A percentile compares a stretch with the other conserved stretches of the same genome.
Evolutionary conservation across 2,888 invertebrate genomes (phyloP).

Genomic region (Drosophila dives): DNA sequence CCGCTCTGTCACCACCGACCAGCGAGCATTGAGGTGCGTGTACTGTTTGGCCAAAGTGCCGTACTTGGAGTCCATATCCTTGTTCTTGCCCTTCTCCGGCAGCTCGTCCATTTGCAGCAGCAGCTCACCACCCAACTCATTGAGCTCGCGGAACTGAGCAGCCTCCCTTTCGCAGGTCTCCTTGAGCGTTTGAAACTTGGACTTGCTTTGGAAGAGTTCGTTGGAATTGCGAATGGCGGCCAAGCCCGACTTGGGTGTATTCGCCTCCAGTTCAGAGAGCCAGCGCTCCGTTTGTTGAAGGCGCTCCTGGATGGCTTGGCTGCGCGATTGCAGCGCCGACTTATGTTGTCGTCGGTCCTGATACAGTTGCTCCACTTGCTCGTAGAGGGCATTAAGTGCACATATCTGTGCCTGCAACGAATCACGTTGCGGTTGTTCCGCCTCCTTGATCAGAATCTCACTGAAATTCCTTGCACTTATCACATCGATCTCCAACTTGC

Average conservation of each 20-base stretch:
- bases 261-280: conserved; percentile 88
- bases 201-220: conserved; percentile 90
- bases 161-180: conserved; percentile 90
- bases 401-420: conserved; percentile 77
- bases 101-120: conserved; percentile 87
- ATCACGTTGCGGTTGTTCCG: conserved; percentile 76
- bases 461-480: conserved; percentile 85
- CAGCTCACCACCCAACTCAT: conserved; percentile 89
- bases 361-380: conserved; percentile 78
- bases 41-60: conserved; percentile 88
- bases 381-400: conserved; percentile 81
- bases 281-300: conserved; percentile 86
- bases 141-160: conserved; percentile 88
- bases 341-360: conserved; percentile 78
- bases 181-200: conserved; percentile 89
- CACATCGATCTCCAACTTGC: conserved; percentile 84
- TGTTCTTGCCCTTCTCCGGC: conserved; percentile 53
- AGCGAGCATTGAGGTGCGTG: conserved; percentile 89
- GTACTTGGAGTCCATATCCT: conserved; percentile 84
- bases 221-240: conserved; percentile 88
- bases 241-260: conserved; percentile 87
- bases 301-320: conserved; percentile 79
- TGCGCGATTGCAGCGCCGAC: conserved; percentile 76
- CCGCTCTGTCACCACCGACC: conserved; percentile 89
- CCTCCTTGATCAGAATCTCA: conserved; percentile 83